Evolutionary conservation across 2,888 invertebrate genomes (phyloP), one percentile per base, ranked within the genome.

Genomic region (Itoplectis maculator): DNA sequence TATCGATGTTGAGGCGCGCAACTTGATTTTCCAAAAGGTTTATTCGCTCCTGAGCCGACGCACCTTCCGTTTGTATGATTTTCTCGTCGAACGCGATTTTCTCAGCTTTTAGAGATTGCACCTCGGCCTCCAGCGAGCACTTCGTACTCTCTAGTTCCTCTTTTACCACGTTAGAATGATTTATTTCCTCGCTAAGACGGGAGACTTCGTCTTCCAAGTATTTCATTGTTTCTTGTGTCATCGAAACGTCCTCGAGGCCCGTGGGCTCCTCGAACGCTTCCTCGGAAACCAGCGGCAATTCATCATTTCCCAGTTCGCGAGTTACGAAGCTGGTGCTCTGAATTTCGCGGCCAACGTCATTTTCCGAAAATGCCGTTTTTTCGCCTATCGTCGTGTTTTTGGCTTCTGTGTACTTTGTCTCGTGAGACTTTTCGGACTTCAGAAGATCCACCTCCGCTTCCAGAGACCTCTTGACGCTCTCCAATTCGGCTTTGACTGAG

Each of bases 111-210:
- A 81, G 15, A 23, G 13, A 66, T 59, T 37, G 18, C 8, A 75
- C 45, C 45, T 66, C 15, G n/a, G 29, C 54, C 35, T 75, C 75
- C 15, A 75, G 45, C 11, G 54, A 45, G 13, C 11, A 45, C 35
- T 68, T 75, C 0, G 56, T 45, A 13, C 42, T 45, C 2, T 47
- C 75, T 8, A 75, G 13, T 35, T 42, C 54, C 42, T 15, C 11
- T 20, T 75, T 75, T 8, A 42, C 35, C 4, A 37, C 23, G 0
- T 79, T 79, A 37, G 80, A 76, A 5, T 75, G 73, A 37, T 90
- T 83, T 0, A 88, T 72, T 37, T 85, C 85, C 15, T 77, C 82
- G 13, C 85, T 88, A 51, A 88, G 76, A 63, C 45, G 74, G 9
- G 72, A 20, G 13, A 86, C 69, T 49, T 88, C 86, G 40, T 77